Conservation (phyloP, 2,113 vertebrate genomes). For the Merops nubicus region DNA sequence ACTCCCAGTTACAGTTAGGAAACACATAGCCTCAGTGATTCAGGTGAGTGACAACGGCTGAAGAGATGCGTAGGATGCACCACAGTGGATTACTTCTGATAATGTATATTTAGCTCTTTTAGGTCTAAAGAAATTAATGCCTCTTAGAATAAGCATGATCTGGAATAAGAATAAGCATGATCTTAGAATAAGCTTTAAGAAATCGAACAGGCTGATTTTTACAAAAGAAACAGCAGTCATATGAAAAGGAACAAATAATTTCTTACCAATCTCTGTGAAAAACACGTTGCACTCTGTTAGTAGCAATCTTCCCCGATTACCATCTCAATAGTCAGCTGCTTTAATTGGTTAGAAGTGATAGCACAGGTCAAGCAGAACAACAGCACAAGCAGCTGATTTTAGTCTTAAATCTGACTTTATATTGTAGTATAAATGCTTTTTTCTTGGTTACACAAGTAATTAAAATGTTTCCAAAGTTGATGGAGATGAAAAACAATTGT, state of each 20-base stretch:
- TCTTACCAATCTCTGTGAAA: not conserved
- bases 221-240: not conserved
- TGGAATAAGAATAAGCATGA: not conserved
- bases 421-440: not conserved
- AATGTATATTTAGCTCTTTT: not conserved
- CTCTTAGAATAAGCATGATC: not conserved
- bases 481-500: not conserved
- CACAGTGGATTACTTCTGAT: not conserved
- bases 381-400: not conserved
- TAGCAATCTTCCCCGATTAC: not conserved
- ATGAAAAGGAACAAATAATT: not conserved
- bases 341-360: not conserved
- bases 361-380: not conserved
- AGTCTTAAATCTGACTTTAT: not conserved
- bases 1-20: not conserved
- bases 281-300: not conserved
- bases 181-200: not conserved
- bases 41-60: not conserved
- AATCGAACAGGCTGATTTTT: not conserved
- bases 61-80: not conserved
- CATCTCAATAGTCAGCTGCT: not conserved
- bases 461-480: not conserved
- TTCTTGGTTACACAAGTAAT: not conserved
- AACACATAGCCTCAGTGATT: not conserved
- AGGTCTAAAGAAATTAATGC: not conserved